Evolutionary conservation across 2,888 invertebrate genomes (phyloP).

Genomic region (Leptinotarsa peninsularis): DNA sequence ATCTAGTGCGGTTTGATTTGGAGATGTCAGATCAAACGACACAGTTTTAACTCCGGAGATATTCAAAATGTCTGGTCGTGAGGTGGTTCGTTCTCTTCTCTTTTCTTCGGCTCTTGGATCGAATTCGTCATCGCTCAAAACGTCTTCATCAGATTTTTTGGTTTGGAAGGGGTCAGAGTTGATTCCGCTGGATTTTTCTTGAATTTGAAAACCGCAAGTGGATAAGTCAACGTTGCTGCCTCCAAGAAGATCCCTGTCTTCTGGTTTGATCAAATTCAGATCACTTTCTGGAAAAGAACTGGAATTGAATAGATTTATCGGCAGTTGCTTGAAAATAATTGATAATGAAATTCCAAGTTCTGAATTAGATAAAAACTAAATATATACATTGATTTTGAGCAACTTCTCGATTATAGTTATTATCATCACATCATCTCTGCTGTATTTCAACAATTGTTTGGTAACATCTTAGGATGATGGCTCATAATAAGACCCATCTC

Average conservation of each 20-base stretch:
- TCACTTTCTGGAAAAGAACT: constrained; percentile 64
- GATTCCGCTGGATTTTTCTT: neutral
- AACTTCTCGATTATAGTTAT: too few relatives aligned
- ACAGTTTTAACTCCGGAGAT: constrained; percentile 66
- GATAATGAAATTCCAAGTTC: too few relatives aligned
- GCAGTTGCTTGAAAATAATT: too few relatives aligned
- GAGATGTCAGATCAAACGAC: constrained; percentile 72
- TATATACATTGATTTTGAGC: too few relatives aligned
- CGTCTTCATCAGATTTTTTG: constrained; percentile 47
- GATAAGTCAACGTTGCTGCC: constrained; percentile 83
- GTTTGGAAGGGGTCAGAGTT: constrained; percentile 65
- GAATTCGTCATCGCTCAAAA: constrained; percentile 79
- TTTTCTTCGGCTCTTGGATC: constrained; percentile 80
- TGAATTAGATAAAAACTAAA: too few relatives aligned
- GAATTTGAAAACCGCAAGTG: constrained; percentile 60
- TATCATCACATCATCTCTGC: too few relatives aligned
- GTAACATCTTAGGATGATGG: too few relatives aligned
- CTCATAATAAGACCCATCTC: too few relatives aligned
- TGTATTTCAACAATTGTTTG: too few relatives aligned
- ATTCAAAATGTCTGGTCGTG: constrained; percentile 73
- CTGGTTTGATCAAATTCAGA: constrained; percentile 65
- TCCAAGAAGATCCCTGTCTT: constrained; percentile 77
- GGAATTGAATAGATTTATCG: too few relatives aligned
- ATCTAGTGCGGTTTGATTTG: constrained; percentile 51
- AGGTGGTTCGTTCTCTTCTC: constrained; percentile 67